These are phyloP conservation scores for Pandemis heparana DNA, from an alignment of 2,888 invertebrate genomes.

Conservation along the genomic window DNA sequence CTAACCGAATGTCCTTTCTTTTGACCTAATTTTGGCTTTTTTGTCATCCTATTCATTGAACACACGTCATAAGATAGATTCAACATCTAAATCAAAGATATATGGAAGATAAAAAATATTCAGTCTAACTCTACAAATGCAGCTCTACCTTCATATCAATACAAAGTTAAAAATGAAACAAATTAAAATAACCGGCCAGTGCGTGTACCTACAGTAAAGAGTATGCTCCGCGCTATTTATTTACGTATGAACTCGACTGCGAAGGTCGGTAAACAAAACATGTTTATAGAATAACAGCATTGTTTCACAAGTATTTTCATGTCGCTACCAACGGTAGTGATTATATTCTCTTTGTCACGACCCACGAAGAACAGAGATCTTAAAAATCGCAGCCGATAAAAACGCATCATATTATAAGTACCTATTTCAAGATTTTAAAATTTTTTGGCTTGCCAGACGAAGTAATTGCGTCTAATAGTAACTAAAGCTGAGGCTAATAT, in stretches of 20 bases:
- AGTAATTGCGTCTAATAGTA: too few relatives aligned
- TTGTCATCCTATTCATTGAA: too few relatives aligned
- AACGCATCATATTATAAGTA: too few relatives aligned
- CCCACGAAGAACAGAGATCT: too few relatives aligned
- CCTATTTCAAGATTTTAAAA: too few relatives aligned
- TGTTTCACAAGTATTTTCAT: too few relatives aligned
- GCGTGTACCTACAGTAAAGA: neutral
- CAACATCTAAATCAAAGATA: neutral
- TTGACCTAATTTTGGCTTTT: neutral
- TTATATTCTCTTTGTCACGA: too few relatives aligned
- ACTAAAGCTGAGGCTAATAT: too few relatives aligned
- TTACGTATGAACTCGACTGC: neutral
- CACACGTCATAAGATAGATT: neutral
- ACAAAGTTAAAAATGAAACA: neutral
- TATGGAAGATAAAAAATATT: neutral
- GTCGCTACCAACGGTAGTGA: too few relatives aligned
- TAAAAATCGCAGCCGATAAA: too few relatives aligned
- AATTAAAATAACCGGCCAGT: neutral
- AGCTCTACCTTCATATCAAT: neutral
- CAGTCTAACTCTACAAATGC: neutral
- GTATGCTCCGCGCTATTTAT: conserved; percentile 4
- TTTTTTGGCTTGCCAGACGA: too few relatives aligned
- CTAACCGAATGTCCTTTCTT: too few relatives aligned
- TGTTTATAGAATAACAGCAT: neutral
- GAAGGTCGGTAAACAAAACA: conserved; percentile 12